A percentile compares a stretch with the other conserved stretches of the same genome.
Evolutionary conservation across 1,140 invertebrate genomes (phyloP).

Genomic region (Trichonephila clavata): DNA sequence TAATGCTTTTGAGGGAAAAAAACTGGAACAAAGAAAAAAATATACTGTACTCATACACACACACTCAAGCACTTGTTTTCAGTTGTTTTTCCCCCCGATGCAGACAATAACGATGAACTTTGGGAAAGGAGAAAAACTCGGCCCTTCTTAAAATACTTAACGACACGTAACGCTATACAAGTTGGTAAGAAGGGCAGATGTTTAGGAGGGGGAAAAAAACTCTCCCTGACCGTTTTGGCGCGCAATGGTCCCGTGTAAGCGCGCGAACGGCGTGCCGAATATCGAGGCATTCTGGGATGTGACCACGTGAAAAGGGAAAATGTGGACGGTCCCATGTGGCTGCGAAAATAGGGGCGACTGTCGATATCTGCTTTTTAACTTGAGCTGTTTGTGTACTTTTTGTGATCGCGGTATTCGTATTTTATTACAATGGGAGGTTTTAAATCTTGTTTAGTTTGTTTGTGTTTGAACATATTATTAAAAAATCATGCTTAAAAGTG

Average conservation of each 20-base stretch:
- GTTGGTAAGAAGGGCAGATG: conserved; percentile 28
- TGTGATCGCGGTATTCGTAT: conserved; percentile 52
- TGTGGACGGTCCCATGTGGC: conserved; percentile 73
- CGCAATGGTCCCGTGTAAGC: background rate
- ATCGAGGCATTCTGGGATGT: conserved; percentile 69
- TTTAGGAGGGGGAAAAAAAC: background rate
- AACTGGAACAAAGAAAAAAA: too few relatives aligned
- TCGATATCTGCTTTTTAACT: conserved; percentile 40
- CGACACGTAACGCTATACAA: conserved; percentile 11
- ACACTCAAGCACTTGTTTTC: too few relatives aligned
- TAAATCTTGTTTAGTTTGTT: background rate
- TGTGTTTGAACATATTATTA: background rate
- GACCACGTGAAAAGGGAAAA: conserved; percentile 75
- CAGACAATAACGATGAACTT: background rate
- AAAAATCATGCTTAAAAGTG: conserved; percentile 27
- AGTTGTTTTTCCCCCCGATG: background rate
- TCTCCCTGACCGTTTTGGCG: conserved; percentile 55
- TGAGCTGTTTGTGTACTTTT: conserved; percentile 54
- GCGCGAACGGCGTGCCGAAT: conserved; percentile 35
- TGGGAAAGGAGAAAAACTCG: background rate
- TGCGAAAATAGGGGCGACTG: conserved; percentile 31
- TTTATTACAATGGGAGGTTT: conserved; percentile 40
- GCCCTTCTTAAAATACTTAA: conserved; percentile 1
- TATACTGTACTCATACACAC: too few relatives aligned
- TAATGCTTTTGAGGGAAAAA: too few relatives aligned